Evolutionary conservation across 2,113 vertebrate genomes (phyloP).

Genomic region (Crotalus horridus): DNA sequence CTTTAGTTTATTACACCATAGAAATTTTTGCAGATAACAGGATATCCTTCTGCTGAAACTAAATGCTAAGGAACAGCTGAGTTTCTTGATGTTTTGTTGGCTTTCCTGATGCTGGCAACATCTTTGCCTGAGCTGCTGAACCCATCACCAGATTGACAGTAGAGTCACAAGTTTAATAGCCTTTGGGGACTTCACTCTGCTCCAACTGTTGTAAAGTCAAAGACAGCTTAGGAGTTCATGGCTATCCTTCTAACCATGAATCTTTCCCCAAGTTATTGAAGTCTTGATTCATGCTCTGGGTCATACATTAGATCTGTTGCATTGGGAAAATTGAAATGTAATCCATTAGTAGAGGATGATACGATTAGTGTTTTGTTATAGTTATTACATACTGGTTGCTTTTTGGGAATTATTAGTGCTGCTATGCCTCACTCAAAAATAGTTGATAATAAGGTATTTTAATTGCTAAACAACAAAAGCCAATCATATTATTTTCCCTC

Average conservation of each 20-base stretch:
- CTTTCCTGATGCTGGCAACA: background rate
- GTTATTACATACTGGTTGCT: background rate
- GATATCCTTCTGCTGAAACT: background rate
- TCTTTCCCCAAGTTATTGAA: background rate
- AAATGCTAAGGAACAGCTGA: background rate
- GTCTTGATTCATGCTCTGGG: background rate
- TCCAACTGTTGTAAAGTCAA: background rate
- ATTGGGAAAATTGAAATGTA: background rate
- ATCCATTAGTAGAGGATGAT: background rate
- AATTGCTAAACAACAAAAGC: background rate
- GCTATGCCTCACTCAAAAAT: background rate
- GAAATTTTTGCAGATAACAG: background rate
- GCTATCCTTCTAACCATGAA: background rate
- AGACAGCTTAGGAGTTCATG: background rate
- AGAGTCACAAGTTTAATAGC: background rate
- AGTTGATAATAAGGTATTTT: background rate
- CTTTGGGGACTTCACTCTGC: background rate
- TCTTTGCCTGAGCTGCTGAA: background rate
- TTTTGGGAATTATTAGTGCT: background rate
- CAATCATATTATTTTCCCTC: background rate
- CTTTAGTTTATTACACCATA: background rate
- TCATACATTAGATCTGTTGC: background rate
- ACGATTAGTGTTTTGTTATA: background rate
- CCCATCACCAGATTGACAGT: background rate
- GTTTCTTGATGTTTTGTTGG: background rate